phyloP scores from a whole-genome alignment of 2,113 vertebrate species.

The Rhabdornis inornatus region DNA sequence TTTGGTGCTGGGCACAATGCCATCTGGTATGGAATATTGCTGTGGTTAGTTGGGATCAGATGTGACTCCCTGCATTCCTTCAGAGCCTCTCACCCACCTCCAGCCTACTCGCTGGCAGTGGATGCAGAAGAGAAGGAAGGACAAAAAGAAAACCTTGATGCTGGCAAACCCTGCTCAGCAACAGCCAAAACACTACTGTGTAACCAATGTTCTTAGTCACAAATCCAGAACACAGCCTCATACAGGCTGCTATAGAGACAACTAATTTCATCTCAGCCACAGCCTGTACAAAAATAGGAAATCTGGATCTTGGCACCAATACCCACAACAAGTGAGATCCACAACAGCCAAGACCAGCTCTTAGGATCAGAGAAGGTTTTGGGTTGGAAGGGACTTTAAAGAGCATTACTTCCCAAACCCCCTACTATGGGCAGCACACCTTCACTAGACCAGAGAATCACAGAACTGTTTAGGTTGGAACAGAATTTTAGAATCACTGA shows the following conservation, averaged over 20 bases:
- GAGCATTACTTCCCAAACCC: neutral
- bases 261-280: neutral
- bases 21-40: neutral
- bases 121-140: neutral
- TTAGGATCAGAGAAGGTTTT: neutral
- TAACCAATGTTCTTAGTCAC: neutral
- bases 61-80: neutral
- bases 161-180: neutral
- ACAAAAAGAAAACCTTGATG: neutral
- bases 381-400: neutral
- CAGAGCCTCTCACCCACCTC: neutral
- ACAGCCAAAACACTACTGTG: neutral
- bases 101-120: fast-evolving
- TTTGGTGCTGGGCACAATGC: neutral
- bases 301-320: neutral
- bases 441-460: neutral
- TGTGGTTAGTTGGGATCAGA: neutral
- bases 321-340: neutral
- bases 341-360: neutral
- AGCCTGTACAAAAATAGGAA: neutral
- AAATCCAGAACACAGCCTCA: neutral
- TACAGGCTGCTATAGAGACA: neutral
- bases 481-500: neutral
- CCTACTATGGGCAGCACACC: neutral
- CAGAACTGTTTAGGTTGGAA: neutral